Conservation (phyloP, 2,113 vertebrate genomes). For the Tricholaema leucomelas region DNA sequence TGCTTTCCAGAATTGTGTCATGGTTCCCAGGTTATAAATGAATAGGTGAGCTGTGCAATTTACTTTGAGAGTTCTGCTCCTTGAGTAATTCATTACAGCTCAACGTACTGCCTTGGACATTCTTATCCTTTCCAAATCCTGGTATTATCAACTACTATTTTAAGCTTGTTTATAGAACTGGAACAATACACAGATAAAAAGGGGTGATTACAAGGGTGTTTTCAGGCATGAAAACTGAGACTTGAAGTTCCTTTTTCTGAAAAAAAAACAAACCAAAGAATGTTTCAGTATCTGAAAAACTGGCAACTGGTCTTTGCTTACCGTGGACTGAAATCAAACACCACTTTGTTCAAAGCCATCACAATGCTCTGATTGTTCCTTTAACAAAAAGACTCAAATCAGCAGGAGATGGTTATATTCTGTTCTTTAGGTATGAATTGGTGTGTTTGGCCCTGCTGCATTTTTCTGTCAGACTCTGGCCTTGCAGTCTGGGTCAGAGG, state of each 20-base stretch:
- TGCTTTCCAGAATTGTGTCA: not conserved
- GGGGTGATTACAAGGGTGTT: slow-evolving; percentile 44
- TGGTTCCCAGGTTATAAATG: not conserved
- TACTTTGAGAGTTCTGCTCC: not conserved
- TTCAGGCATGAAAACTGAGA: slow-evolving; percentile 41
- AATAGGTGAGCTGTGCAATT: not conserved
- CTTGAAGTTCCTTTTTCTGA: slow-evolving; percentile 55
- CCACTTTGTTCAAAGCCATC: slow-evolving; percentile 25
- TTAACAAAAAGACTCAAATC: not conserved
- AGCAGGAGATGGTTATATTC: not conserved
- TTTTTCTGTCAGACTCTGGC: not conserved
- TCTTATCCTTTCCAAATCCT: slow-evolving; percentile 42
- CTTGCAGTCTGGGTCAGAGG: not conserved
- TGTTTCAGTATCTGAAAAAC: slow-evolving; percentile 52
- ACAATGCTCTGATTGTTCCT: not conserved
- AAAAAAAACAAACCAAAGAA: slow-evolving; percentile 67
- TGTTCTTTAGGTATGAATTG: not conserved
- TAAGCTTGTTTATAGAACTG: slow-evolving; percentile 70
- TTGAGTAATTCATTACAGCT: not conserved
- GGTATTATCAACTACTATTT: slow-evolving; percentile 70
- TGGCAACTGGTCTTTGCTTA: slow-evolving; percentile 53
- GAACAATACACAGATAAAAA: slow-evolving; percentile 66
- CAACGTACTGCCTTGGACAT: slow-evolving; percentile 12
- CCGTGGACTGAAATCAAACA: slow-evolving; percentile 40
- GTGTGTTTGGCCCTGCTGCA: not conserved